Base-by-base conservation (phyloP, 2,888 invertebrate species). In the Amiota mariae region DNA sequence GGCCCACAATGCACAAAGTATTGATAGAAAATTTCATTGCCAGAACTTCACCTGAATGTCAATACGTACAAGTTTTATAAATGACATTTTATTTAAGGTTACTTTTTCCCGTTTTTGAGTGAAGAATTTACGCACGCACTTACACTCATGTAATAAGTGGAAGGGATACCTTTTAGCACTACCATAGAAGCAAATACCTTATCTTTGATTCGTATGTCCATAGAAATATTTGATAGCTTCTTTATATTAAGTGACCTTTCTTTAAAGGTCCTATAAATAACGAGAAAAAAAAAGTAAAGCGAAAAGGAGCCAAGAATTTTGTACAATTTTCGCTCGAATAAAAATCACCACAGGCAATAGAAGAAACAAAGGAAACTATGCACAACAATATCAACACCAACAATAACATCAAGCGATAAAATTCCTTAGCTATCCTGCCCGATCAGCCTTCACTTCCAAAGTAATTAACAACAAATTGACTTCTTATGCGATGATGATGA, bases 91-190 rank as follows among this genome's bases (percentile, higher is more conserved):
- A 36, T 36, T 36, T 6, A 36, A 36, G 4, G 3, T 36, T 6
- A 36, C 36, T 36, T 36, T 36, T 36, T 36, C 36, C 8, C 0
- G 3, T 36, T 6, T 36, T 36, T 36, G 36, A 36, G 4, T 36
- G 2, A 6, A 36, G 36, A 36, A 36, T 36, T 36, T 6, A 36
- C 6, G 36, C 36, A 36, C 2, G 36, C 36, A 36, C 36, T 6
- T 6, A 36, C 36, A 36, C 8, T 36, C 6, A 36, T 36, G 36
- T 36, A 36, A 36, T 36, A 36, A 36, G 36, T 6, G 6, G 2
- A 36, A 54, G 12, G 54, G 12, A 54, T 12, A 84, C 86, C 82
- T 75, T 73, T 75, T 74, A 77, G 78, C 76, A 73, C 10, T 54
- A 70, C 72, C 24, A 24, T 24, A 24, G 24, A 24, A 24, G 24